Conservation (phyloP, 2,113 vertebrate species). For the Protobothrops mucrosquamatus region DNA sequence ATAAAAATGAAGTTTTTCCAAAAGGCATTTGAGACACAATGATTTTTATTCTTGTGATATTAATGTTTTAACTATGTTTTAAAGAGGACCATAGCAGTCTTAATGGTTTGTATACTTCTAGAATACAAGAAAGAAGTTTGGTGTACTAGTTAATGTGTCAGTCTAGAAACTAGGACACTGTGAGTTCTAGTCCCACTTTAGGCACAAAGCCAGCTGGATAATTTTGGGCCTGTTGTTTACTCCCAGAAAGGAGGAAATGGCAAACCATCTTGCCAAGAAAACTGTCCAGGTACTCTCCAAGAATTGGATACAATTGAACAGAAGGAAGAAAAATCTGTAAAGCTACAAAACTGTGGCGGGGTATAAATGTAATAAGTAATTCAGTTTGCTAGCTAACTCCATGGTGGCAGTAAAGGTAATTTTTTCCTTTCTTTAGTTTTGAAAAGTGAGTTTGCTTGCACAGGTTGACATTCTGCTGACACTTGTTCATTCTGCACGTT, state of each 20-base stretch:
- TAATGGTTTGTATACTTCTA: neutral
- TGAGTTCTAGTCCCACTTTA: neutral
- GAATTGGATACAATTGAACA: neutral
- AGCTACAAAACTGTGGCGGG: neutral
- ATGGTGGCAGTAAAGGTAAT: neutral
- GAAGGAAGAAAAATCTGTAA: neutral
- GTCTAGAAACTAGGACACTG: neutral
- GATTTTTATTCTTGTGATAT: neutral
- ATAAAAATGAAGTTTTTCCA: neutral
- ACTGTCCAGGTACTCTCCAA: neutral
- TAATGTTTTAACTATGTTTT: neutral
- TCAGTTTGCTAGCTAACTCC: neutral
- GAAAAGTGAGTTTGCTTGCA: neutral
- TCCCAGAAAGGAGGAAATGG: neutral
- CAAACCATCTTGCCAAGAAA: neutral
- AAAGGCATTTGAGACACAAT: neutral
- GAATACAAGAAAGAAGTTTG: neutral
- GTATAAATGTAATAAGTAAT: neutral
- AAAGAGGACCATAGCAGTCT: neutral
- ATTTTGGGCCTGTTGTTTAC: neutral
- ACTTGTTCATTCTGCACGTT: neutral
- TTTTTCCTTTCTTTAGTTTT: neutral
- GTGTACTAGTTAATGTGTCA: neutral
- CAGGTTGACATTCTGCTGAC: neutral
- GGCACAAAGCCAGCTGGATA: neutral